Conservation (phyloP, 1,140 invertebrate species). For the Drosophila burlai region DNA sequence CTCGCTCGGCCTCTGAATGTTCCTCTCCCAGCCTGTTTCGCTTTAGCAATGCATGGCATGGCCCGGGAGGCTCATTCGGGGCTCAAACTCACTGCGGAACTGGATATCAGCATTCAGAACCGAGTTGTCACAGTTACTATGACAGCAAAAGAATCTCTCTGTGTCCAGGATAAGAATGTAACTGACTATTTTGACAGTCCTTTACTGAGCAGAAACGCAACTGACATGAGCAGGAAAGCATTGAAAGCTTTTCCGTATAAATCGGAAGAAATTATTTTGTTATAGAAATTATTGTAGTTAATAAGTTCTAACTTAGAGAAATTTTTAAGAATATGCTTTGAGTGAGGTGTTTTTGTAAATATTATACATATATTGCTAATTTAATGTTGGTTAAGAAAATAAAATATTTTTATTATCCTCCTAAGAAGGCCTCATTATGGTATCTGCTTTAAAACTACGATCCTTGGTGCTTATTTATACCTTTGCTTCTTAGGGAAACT, state of each 20-base stretch:
- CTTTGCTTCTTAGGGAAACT: slow-evolving; percentile 1
- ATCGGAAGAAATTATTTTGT: not conserved
- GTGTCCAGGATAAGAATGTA: slow-evolving; percentile 55
- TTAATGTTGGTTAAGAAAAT: no score
- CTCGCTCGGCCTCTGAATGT: slow-evolving; percentile 24
- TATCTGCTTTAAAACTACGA: not conserved
- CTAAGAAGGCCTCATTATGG: slow-evolving; percentile 11
- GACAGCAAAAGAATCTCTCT: slow-evolving; percentile 36
- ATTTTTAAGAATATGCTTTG: no score
- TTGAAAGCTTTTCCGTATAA: not conserved
- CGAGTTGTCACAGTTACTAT: slow-evolving; percentile 63
- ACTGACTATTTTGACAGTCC: slow-evolving; percentile 39
- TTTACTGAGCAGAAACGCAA: not conserved
- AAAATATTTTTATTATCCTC: not conserved
- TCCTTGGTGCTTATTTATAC: slow-evolving; percentile 7
- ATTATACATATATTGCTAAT: no score
- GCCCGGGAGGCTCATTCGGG: slow-evolving; percentile 49
- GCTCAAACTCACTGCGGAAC: slow-evolving; percentile 1
- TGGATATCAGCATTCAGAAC: slow-evolving; percentile 8
- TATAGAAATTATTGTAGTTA: not conserved
- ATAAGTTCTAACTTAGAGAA: no score
- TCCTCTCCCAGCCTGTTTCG: slow-evolving; percentile 34
- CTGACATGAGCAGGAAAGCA: not conserved
- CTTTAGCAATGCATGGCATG: slow-evolving; percentile 55
- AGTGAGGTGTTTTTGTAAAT: no score